Base-by-base conservation (phyloP, 2,797 vertebrate genomes). In the Poecile montanus region DNA sequence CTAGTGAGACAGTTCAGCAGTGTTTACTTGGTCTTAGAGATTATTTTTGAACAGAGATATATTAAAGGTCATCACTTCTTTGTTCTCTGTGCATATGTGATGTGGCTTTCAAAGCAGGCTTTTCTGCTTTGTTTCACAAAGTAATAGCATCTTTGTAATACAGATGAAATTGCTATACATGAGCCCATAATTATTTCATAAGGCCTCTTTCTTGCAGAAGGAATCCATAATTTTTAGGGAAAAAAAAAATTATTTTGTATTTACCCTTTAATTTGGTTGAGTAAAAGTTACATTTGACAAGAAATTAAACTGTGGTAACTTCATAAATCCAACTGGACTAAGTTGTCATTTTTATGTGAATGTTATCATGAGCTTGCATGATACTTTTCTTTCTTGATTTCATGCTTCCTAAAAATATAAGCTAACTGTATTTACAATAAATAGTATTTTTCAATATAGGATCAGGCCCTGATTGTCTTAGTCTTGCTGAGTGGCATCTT, bases 191-290 rank as follows among this genome's bases (percentile, higher is more conserved):
- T 61, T 86, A 4, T 90, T 88, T 56, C 82, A 96, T 58, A 95
- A 92, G n/a, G 34, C 11, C 25, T 81, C 71, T 91, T 96, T 95
- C 74, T 95, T 89, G 27, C 13, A 91, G 54, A 60, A 38, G 58
- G 61, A 77, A 80, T 75, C 48, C 19, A 44, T 40, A 1, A 30
- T 53, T 83, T 72, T 72, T 36, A 58, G n/a, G 9, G 12, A 40
- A 36, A 67, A 30, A 72, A 30, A 72, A 68, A 73, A 2, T 21
- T 17, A 40, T 9, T 34, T 77, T 53, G 29, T 9, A 73, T 45
- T 48, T 71, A 75, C 17, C 36, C 36, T 89, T 92, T 85, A 85
- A 95, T 97, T 94, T 92, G 32, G 16, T 36, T 76, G 34, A 85
- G 21, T 82, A 91, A 76, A 40, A 85, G 25, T 45, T 89, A 36